Evolutionary conservation across 2,888 invertebrate species (phyloP).

Genomic region (Diabrotica balteata): DNA sequence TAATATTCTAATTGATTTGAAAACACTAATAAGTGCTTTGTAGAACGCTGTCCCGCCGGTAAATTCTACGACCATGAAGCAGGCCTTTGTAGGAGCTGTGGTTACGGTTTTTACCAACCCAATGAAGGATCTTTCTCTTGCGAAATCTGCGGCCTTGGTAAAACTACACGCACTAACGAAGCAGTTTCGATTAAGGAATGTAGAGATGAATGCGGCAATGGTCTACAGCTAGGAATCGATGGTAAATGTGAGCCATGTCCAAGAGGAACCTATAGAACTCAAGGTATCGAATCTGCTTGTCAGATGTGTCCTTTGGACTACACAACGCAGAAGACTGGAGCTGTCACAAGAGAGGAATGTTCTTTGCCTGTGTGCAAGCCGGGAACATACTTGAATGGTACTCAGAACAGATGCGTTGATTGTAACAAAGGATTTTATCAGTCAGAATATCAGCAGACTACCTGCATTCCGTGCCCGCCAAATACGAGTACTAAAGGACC

Average conservation of each 20-base stretch:
- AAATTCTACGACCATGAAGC: slow-evolving; percentile 91
- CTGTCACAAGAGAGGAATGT: slow-evolving; percentile 87
- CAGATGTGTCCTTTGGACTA: slow-evolving; percentile 85
- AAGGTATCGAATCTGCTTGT: slow-evolving; percentile 83
- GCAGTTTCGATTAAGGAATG: slow-evolving; percentile 88
- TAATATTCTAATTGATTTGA: slow-evolving; percentile 3
- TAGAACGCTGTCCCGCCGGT: slow-evolving; percentile 91
- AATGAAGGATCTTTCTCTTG: slow-evolving; percentile 91
- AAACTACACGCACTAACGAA: slow-evolving; percentile 90
- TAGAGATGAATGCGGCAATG: slow-evolving; percentile 87
- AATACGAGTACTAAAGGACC: slow-evolving; percentile 87
- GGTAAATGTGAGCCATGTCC: slow-evolving; percentile 94
- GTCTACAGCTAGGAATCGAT: slow-evolving; percentile 83
- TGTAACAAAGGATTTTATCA: slow-evolving; percentile 93
- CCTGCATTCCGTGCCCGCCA: slow-evolving; percentile 86
- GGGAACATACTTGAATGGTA: slow-evolving; percentile 85
- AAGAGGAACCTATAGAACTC: slow-evolving; percentile 72
- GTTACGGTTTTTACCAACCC: slow-evolving; percentile 92
- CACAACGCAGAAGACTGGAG: slow-evolving; percentile 87
- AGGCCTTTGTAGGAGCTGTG: slow-evolving; percentile 89
- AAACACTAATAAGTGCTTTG: neutral
- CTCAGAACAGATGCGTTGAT: slow-evolving; percentile 82
- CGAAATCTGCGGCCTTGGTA: slow-evolving; percentile 85
- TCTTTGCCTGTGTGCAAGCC: slow-evolving; percentile 87
- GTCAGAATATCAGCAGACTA: slow-evolving; percentile 85